Evolutionary conservation across 2,888 invertebrate species (phyloP), one percentile per base, ranked within the genome.

Genomic region (Rhamnusium bicolor): DNA sequence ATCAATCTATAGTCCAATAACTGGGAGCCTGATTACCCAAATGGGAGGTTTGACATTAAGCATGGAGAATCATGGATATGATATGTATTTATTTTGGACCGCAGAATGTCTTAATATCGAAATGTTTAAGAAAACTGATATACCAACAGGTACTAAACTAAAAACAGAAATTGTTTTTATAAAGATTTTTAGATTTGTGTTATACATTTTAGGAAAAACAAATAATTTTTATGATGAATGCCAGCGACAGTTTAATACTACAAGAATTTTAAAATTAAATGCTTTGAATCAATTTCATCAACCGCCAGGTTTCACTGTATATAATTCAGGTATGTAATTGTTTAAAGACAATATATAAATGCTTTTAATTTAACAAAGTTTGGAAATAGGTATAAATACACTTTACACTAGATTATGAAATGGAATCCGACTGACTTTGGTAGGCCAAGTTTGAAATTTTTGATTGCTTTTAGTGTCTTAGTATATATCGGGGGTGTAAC

Each of bases 61-160:
- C 14, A 89, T 91, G 73, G 90, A 91, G 78, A 90, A 90, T 7
- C 89, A 89, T 76, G 95, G 95, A 0, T 93, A 94, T 79, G 95
- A 96, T 85, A 90, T 94, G 85, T 95, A 94, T 83, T 86, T 95
- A 0, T 94, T 93, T 84, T 96, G 95, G 95, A 92, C 92, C 32
- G 91, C 93, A 0, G 93, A 94, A 81, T 94, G 94, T 72, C 88
- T 88, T 58, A 88, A 87, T 51, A 67, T 75, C 1, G 80, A 79
- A 18, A 74, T 73, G 29, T 70, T 75, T 29, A 76, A 76, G 47
- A 78, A 76, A 63, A 24, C 66, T 49, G 70, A 65, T 12, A 5
- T 58, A 16, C 18, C 71, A 46, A 79, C 79, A 79, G 75, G 79
- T 81, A 65, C 18, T 53, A 53, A 46, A 10, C 40, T 10, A 29